A percentile compares a stretch with the other conserved stretches of the same genome.
Evolutionary conservation across 2,113 vertebrate species (phyloP).

Genomic region (Bettongia penicillata): DNA sequence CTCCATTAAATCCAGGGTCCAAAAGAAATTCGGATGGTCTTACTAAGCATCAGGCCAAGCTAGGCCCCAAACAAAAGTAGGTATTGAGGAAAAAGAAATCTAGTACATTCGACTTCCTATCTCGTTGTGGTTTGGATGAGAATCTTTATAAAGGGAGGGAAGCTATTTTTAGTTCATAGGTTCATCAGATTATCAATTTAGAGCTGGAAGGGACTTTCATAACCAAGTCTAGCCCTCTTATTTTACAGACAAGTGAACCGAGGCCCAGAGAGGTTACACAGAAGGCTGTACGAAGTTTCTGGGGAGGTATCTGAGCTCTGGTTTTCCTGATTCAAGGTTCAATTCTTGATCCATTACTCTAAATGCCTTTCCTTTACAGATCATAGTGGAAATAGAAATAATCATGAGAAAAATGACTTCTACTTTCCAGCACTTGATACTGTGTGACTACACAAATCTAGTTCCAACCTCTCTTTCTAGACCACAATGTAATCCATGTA

Average conservation of each 20-base stretch:
- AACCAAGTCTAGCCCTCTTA: background rate
- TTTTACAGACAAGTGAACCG: background rate
- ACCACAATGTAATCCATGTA: background rate
- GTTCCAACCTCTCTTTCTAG: too few species aligned
- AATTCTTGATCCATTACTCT: background rate
- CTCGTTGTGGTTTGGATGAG: conserved; percentile 45
- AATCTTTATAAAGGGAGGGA: conserved; percentile 21
- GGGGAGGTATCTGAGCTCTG: background rate
- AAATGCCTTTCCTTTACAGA: background rate
- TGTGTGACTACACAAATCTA: background rate
- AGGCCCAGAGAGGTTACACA: background rate
- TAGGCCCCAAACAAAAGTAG: conserved; percentile 14
- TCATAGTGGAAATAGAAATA: conserved; percentile 27
- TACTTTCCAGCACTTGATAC: background rate
- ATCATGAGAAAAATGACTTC: conserved; percentile 47
- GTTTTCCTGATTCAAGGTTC: background rate
- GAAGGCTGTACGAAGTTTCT: background rate
- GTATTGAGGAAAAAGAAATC: background rate
- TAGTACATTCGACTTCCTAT: background rate
- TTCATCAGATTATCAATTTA: background rate
- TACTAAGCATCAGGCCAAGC: background rate
- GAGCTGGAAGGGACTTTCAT: background rate
- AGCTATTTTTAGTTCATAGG: background rate
- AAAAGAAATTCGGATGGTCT: conserved; percentile 22
- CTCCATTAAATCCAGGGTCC: conserved; percentile 6